phyloP scores from a whole-genome alignment of 1,140 invertebrate species.

The Globodera ellingtonae region DNA sequence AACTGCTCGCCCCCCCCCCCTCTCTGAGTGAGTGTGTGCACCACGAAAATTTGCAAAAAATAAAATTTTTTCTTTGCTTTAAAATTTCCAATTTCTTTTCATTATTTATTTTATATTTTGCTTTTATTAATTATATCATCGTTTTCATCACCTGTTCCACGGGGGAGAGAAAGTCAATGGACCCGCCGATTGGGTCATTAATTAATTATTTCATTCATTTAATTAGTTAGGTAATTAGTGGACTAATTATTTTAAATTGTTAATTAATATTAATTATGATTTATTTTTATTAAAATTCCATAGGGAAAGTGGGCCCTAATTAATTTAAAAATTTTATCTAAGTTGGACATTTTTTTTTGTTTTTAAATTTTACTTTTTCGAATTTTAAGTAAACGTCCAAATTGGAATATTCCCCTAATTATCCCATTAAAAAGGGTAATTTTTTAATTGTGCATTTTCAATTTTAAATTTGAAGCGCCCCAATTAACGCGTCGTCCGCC shows the following conservation, averaged over 20 bases:
- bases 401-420: too few species aligned
- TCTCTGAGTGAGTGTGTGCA: not conserved
- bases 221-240: not conserved
- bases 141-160: not conserved
- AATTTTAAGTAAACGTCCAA: not conserved
- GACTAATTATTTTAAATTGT: not conserved
- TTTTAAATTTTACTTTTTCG: not conserved
- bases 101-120: not conserved
- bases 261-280: not conserved
- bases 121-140: not conserved
- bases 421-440: too few species aligned
- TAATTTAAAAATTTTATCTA: not conserved
- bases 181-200: not conserved
- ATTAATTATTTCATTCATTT: not conserved
- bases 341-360: not conserved
- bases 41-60: not conserved
- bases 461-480: not conserved
- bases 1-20: too few species aligned
- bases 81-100: not conserved
- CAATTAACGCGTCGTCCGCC: not conserved
- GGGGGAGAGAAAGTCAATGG: conserved; percentile 6
- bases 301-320: not conserved
- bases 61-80: not conserved
- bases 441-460: too few species aligned
- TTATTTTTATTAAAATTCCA: not conserved